Evolutionary conservation across 2,888 invertebrate species (phyloP), one percentile per base, ranked within the genome.

Genomic region (Myopa tessellatipennis): DNA sequence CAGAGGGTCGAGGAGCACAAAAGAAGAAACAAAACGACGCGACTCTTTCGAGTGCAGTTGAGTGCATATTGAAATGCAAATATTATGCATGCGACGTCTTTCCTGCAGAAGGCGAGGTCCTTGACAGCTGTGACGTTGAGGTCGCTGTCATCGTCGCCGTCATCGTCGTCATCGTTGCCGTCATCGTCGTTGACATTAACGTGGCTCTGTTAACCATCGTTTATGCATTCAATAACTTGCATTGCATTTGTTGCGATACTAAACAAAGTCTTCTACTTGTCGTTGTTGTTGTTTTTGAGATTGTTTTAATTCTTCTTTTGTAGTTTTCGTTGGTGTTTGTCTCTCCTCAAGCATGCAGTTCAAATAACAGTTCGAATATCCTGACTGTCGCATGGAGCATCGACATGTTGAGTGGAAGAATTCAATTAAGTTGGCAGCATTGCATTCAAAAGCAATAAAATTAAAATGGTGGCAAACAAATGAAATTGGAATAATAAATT

Each of bases 21-120:
- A 73, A 80, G 76, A 77, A 77, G 70, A 63, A 77, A 74, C 76
- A 63, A 71, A 77, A 78, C 74, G 74, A 74, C 71, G 74, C 68
- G 77, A 55, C 16, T 55, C 16, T 55, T 55, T 5, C 55, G 10
- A 55, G 55, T 45, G 45, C 55, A 55, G 5, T 55, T 55, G 55
- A 55, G 16, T 55, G 5, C 55, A 55, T 55, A 14, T 55, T n/a
- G 55, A n/a, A n/a, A 55, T 55, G 55, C n/a, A 55, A 55, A 55
- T 55, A 16, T 55, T 55, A n/a, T n/a, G 55, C 14, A n/a, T 5
- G 55, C 55, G n/a, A 55, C 55, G n/a, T 12, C n/a, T 55, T 55
- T n/a, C 1, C 55, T 5, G 55, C 3, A 14, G 55, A 55, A 4
- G 55, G 55, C 55, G 55, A 55, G n/a, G 16, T 55, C n/a, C 55